Conservation (phyloP, 2,797 vertebrate genomes). For the Parambassis ranga region DNA sequence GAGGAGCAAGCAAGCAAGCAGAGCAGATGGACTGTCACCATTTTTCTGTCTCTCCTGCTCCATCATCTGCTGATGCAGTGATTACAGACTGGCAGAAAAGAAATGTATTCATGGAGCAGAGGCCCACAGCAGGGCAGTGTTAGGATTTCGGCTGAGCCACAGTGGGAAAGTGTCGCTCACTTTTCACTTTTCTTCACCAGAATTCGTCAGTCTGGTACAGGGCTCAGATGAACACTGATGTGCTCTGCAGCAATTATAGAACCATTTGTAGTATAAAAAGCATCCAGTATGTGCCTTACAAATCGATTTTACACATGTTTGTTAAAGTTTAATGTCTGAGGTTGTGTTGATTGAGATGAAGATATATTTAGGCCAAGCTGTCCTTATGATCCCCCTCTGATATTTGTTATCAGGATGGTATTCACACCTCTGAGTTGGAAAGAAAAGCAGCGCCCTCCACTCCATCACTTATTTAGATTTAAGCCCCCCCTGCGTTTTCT, state of each 20-base stretch:
- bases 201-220: neutral
- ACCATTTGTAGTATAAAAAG: neutral
- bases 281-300: neutral
- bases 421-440: constrained; percentile 17
- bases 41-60: neutral
- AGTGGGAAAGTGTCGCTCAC: neutral
- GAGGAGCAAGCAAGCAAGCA: constrained; percentile 6
- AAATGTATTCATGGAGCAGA: constrained; percentile 20
- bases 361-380: constrained; percentile 37
- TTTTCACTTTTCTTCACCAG: constrained; percentile 4
- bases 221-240: neutral
- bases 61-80: constrained; percentile 32
- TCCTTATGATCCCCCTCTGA: constrained; percentile 11
- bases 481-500: constrained; percentile 26
- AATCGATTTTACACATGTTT: constrained; percentile 29
- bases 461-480: constrained; percentile 37
- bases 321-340: constrained; percentile 27
- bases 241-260: neutral
- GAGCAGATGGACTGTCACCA: constrained; percentile 5
- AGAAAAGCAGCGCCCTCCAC: neutral
- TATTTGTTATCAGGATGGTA: constrained; percentile 37
- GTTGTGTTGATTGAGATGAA: constrained; percentile 40
- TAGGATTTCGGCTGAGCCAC: constrained; percentile 18
- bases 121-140: constrained; percentile 22
- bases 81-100: neutral